Evolutionary conservation across 1,140 invertebrate species (phyloP).

Genomic region (Drosophila sp.): DNA sequence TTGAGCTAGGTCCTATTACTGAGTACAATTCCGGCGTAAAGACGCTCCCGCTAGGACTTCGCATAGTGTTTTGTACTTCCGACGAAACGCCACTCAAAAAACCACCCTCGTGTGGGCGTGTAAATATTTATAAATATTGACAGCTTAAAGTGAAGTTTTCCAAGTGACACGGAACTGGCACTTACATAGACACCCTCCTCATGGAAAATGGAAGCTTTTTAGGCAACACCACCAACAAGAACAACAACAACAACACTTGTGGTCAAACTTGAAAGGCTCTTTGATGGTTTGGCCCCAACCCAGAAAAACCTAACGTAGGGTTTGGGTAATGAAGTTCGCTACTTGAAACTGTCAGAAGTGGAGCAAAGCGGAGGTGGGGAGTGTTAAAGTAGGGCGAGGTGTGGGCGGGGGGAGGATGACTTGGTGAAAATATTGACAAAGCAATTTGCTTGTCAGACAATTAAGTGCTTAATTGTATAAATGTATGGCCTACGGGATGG

Average conservation of each 20-base stretch:
- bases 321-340: slow-evolving; percentile 75
- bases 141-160: slow-evolving; percentile 78
- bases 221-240: slow-evolving; percentile 43
- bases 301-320: slow-evolving; percentile 18
- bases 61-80: slow-evolving; percentile 6
- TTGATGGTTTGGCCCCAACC: slow-evolving; percentile 59
- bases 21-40: slow-evolving; percentile 15
- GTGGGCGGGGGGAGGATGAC: slow-evolving; percentile 47
- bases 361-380: slow-evolving; percentile 40
- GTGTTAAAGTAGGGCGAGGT: not conserved
- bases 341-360: slow-evolving; percentile 75
- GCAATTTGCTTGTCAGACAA: slow-evolving; percentile 81
- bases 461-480: slow-evolving; percentile 81
- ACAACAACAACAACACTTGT: slow-evolving; percentile 59
- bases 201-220: slow-evolving; percentile 64
- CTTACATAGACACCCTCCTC: slow-evolving; percentile 19
- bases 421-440: slow-evolving; percentile 80
- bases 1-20: slow-evolving; percentile 23
- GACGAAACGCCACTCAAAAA: slow-evolving; percentile 16
- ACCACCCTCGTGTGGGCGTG: slow-evolving; percentile 47
- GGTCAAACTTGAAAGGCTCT: slow-evolving; percentile 77
- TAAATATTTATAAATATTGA: slow-evolving; percentile 81
- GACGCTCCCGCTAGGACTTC: not conserved
- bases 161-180: slow-evolving; percentile 69
- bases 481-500: slow-evolving; percentile 50